Conservation (phyloP, 2,113 vertebrate species). For the Lucifuga dentata region DNA sequence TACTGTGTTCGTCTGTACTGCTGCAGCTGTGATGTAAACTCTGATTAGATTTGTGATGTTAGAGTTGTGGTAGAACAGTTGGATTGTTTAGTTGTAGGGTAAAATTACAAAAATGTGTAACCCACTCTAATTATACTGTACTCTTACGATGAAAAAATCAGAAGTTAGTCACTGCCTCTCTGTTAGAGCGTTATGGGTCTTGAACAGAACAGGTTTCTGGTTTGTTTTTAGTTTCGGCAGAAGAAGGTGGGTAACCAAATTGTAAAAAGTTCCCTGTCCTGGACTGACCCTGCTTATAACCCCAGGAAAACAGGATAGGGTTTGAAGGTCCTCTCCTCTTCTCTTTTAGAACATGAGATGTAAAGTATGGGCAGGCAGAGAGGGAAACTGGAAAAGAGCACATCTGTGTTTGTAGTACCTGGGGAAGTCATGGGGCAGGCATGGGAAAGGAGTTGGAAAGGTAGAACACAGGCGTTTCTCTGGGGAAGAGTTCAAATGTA, state of each 20-base stretch:
- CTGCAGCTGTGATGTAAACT: slow-evolving; percentile 19
- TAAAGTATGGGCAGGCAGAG: slow-evolving; percentile 27
- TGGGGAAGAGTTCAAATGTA: slow-evolving; percentile 54
- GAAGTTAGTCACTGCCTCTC: slow-evolving; percentile 29
- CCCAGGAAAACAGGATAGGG: slow-evolving; percentile 11
- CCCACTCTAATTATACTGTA: background rate
- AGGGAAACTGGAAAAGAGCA: slow-evolving; percentile 57
- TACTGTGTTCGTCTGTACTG: slow-evolving; percentile 40
- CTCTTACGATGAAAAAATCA: slow-evolving; percentile 2
- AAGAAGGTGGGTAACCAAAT: slow-evolving; percentile 3
- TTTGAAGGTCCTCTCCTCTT: slow-evolving; percentile 8
- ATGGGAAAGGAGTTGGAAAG: slow-evolving; percentile 51
- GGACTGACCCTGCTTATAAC: slow-evolving; percentile 42
- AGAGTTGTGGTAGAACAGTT: slow-evolving; percentile 38
- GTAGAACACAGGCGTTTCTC: slow-evolving; percentile 45
- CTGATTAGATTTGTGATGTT: slow-evolving; percentile 47
- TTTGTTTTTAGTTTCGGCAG: slow-evolving; percentile 28
- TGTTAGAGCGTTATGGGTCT: slow-evolving; percentile 13
- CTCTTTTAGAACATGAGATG: slow-evolving; percentile 33
- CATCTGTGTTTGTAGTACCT: slow-evolving; percentile 78
- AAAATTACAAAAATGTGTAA: background rate
- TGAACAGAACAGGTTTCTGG: slow-evolving; percentile 2
- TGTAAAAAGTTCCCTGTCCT: slow-evolving; percentile 34
- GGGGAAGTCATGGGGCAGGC: slow-evolving; percentile 36
- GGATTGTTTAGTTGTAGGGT: background rate